These are phyloP conservation scores for Tricholauxania praeusta DNA, from an alignment of 2,888 invertebrate species.

Conservation along the genomic window DNA sequence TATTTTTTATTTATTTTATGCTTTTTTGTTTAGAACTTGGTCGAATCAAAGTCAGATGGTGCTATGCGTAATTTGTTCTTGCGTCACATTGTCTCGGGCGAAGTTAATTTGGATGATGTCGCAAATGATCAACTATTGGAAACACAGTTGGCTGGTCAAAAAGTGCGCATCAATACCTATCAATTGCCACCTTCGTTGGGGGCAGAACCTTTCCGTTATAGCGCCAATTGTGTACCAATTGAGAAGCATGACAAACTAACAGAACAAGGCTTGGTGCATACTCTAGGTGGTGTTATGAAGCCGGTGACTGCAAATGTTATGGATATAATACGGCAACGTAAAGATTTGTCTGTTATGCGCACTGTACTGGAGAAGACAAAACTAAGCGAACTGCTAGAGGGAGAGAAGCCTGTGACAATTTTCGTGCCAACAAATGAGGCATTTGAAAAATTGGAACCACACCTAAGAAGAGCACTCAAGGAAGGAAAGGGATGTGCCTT, in stretches of 20 bases:
- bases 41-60: slow-evolving; percentile 62
- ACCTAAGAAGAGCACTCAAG: slow-evolving; percentile 70
- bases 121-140: slow-evolving; percentile 71
- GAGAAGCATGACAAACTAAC: slow-evolving; percentile 74
- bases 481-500: slow-evolving; percentile 73
- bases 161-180: slow-evolving; percentile 66
- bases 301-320: slow-evolving; percentile 71
- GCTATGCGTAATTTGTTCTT: slow-evolving; percentile 70
- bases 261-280: slow-evolving; percentile 76
- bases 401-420: slow-evolving; percentile 72
- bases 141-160: slow-evolving; percentile 61
- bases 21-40: slow-evolving; percentile 68
- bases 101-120: slow-evolving; percentile 71
- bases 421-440: slow-evolving; percentile 78
- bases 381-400: slow-evolving; percentile 71
- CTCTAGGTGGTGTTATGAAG: slow-evolving; percentile 73
- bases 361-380: slow-evolving; percentile 72
- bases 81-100: slow-evolving; percentile 73
- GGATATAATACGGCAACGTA: slow-evolving; percentile 72
- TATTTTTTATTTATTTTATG: slow-evolving; percentile 4
- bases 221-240: slow-evolving; percentile 78
- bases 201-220: slow-evolving; percentile 64
- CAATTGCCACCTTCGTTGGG: slow-evolving; percentile 58
- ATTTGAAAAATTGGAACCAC: slow-evolving; percentile 72
- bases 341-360: slow-evolving; percentile 72